Base-by-base conservation (phyloP, 2,888 invertebrate genomes). In the Spicauda simplicius region DNA sequence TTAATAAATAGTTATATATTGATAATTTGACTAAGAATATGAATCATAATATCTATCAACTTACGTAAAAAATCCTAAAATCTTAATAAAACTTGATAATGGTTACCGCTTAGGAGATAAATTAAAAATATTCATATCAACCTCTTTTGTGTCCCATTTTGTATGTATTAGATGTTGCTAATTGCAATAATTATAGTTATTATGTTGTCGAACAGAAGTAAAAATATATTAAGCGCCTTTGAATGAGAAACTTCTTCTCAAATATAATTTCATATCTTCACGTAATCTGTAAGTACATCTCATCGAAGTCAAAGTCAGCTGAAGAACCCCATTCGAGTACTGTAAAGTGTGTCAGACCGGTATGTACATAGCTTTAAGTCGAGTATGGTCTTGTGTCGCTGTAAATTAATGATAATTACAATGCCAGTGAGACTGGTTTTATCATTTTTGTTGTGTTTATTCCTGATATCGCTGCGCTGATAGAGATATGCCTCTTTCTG, bases 361-460 rank as follows among this genome's bases (percentile, higher is more conserved):
- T 71, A 64, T 56, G 73, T 73, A 70, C 72, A 66, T 71, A 73
- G 64, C 85, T 84, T 82, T 83, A 85, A 85, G 85, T 87, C 86
- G 83, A 87, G 84, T 84, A 79, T 77, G 71, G 74, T 78, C 76
- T 79, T 52, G 76, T 76, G 76, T 78, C 77, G 80, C 81, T 79
- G 76, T 83, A 80, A 83, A 80, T 84, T 82, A 82, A 84, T 85
- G 82, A 84, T 87, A 86, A 85, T 83, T 80, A 79, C 80, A 80
- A 81, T 81, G 80, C 77, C 82, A 81, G 77, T 83, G 77, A 75
- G 77, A 80, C 76, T 79, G 76, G 81, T 80, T 83, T 80, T 85
- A 85, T 83, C 80, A 81, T 71, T 73, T 77, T 78, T 80, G 80
- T 78, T 74, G 80, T 86, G 83, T 87, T 86, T 85, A 81, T 80